Conservation (phyloP, 1,140 invertebrate species). For the Brachionus angularis region DNA sequence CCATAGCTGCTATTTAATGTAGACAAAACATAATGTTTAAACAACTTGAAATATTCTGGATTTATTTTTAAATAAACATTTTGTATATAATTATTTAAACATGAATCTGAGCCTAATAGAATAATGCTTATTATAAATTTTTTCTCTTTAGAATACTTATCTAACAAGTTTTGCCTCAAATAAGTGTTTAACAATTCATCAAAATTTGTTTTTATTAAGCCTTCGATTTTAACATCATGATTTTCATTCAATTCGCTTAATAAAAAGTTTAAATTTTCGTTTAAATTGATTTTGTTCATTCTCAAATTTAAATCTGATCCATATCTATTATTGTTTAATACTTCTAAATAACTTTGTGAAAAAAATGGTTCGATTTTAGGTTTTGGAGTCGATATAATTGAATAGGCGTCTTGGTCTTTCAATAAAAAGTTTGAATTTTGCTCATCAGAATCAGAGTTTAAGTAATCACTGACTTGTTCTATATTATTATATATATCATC, state of each 20-base stretch:
- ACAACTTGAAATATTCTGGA: not conserved
- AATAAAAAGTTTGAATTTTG: constrained; percentile 33
- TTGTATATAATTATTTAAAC: not conserved
- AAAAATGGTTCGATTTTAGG: constrained; percentile 33
- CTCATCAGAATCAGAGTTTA: constrained; percentile 30
- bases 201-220: no score
- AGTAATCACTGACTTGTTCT: constrained; percentile 39
- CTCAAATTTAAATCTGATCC: not conserved
- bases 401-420: constrained; percentile 39
- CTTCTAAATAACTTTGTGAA: not conserved
- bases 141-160: no score
- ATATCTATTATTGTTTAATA: not conserved
- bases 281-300: not conserved
- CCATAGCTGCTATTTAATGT: not conserved
- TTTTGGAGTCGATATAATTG: constrained; percentile 40
- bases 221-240: no score
- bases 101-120: not conserved
- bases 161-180: no score
- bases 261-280: no score
- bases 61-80: constrained; percentile 8
- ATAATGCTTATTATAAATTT: no score
- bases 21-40: constrained; percentile 2
- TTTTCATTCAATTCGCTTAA: no score
- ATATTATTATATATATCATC: constrained; percentile 23
- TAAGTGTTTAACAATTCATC: no score